phyloP scores from a whole-genome alignment of 2,113 vertebrate genomes.

The Trogon melanurus region DNA sequence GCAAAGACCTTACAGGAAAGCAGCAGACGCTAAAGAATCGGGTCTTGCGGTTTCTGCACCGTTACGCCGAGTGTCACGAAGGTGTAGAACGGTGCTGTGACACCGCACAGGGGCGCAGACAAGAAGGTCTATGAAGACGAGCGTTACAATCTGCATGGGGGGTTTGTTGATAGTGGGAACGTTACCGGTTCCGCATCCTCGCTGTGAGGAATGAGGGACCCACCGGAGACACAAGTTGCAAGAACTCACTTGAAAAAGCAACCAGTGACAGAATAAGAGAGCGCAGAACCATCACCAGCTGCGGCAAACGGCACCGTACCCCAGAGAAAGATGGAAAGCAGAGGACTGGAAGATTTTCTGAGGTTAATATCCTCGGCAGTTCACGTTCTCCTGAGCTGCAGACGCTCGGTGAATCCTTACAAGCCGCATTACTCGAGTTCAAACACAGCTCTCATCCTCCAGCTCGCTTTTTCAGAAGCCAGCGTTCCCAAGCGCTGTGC shows the following conservation, averaged over 20 bases:
- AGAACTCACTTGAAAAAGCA: background rate
- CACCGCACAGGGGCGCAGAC: background rate
- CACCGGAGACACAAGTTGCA: background rate
- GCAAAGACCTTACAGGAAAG: background rate
- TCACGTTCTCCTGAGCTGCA: background rate
- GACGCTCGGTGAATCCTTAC: background rate
- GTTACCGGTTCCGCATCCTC: background rate
- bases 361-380: background rate
- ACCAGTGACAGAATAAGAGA: background rate
- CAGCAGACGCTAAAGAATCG: background rate
- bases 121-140: background rate
- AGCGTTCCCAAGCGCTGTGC: background rate
- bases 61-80: background rate
- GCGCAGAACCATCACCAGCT: background rate
- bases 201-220: background rate
- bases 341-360: background rate
- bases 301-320: accelerated
- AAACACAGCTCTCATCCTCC: background rate
- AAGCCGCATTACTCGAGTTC: background rate
- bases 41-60: background rate
- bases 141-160: background rate
- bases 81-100: background rate
- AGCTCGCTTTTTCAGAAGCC: background rate
- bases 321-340: background rate
- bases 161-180: background rate